phyloP scores from a whole-genome alignment of 1,140 invertebrate genomes.

The Cydia splendana region DNA sequence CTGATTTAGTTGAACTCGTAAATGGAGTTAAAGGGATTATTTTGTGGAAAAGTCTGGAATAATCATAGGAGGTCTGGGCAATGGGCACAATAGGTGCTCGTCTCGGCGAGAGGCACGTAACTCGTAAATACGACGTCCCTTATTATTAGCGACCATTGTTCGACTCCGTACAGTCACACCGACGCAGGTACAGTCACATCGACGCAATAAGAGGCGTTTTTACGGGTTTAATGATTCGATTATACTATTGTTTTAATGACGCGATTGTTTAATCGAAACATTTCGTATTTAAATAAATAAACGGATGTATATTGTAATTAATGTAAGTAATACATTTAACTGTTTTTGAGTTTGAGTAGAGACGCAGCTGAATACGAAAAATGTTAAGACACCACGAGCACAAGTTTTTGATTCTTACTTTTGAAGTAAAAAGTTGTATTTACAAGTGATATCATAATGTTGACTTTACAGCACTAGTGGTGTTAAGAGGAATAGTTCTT shows the following conservation, averaged over 20 bases:
- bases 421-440: no score
- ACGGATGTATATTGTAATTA: conserved; percentile 6
- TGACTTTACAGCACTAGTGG: no score
- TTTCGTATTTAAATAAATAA: conserved; percentile 21
- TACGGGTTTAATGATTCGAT: conserved; percentile 4
- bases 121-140: conserved; percentile 77
- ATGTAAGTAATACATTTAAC: no score
- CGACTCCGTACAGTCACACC: conserved; percentile 64
- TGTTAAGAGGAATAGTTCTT: no score
- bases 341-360: no score
- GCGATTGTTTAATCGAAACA: neutral
- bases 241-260: conserved; percentile 21
- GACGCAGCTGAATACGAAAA: no score
- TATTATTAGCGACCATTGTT: conserved; percentile 79
- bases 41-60: conserved; percentile 72
- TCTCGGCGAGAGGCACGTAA: conserved; percentile 74
- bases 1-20: conserved; percentile 30
- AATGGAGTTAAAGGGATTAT: conserved; percentile 14
- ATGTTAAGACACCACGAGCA: no score
- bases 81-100: conserved; percentile 71
- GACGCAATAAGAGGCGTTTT: conserved; percentile 8
- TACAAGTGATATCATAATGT: no score
- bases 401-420: no score
- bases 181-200: conserved; percentile 56
- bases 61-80: conserved; percentile 76